Evolutionary conservation across 2,888 invertebrate genomes (phyloP), one percentile per base, ranked within the genome.

Genomic region (Dysmachus trigonus): DNA sequence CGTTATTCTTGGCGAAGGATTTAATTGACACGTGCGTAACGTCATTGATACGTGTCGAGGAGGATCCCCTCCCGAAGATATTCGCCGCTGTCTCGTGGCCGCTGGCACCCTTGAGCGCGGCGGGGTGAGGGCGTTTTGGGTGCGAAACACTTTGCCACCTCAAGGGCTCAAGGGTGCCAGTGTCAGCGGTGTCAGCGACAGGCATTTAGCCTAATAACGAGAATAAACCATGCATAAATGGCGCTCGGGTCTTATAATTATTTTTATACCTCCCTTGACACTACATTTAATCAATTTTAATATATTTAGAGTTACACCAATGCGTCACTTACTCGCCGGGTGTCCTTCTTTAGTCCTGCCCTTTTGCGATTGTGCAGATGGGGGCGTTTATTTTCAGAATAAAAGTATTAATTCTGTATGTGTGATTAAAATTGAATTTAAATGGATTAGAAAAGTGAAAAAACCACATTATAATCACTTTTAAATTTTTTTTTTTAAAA

Each of bases 21-120:
- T 86, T 87, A 87, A 87, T 87, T 87, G 87, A 82, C 87, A 87
- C 87, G 87, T 87, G 87, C 87, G 85, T 72, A 87, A 51, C 85
- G 87, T 79, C 87, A 87, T 85, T 87, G 87, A 87, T 87, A 87
- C 87, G 35, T 81, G 74, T 76, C 51, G 31, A 27, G 33, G 53
- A 38, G 33, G 53, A 38, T 72, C 30, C 62, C 62, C 22, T 8
- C 8, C 18, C 27, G 41, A 27, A 35, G 71, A 27, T 41, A 38
- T 8, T 30, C 18, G 38, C 35, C 47, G 30, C 27, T 33, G 33
- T 6, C 4, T 38, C 31, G 47, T 41, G 41, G 15, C 72, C 53
- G 15, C 22, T 27, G 22, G 18, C 31, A 38, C 22, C 35, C 83
- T 27, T 35, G 13, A 33, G 53, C 38, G 6, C 72, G 15, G 31